Percentiles rank a stretch among this genome's conserved stretches.
Conservation (phyloP, 2,113 vertebrate species). For the Holacanthus passer region DNA sequence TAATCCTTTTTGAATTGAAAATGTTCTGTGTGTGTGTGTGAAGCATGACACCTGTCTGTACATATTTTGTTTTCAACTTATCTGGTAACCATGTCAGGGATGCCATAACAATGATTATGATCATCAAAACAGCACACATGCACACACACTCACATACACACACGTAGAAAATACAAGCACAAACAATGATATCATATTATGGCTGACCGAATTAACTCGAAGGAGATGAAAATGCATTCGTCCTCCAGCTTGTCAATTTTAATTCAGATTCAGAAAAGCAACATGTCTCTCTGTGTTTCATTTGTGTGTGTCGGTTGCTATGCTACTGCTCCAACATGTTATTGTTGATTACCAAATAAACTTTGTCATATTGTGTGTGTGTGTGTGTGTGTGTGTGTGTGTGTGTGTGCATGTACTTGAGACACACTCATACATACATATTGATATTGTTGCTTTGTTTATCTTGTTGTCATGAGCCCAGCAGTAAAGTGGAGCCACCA, state of each 20-base stretch:
- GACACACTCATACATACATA: constrained; percentile 19
- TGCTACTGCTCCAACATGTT: constrained; percentile 51
- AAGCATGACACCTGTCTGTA: constrained; percentile 24
- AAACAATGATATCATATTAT: constrained; percentile 51
- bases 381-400: constrained; percentile 14
- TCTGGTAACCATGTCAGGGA: constrained; percentile 61
- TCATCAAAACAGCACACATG: constrained; percentile 49
- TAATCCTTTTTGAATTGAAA: constrained; percentile 16
- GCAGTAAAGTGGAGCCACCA: constrained; percentile 39
- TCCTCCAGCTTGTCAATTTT: constrained; percentile 45
- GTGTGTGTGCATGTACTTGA: background rate
- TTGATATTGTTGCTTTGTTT: constrained; percentile 63
- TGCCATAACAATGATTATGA: constrained; percentile 54
- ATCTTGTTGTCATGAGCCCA: constrained; percentile 74
- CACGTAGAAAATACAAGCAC: constrained; percentile 13
- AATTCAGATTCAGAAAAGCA: constrained; percentile 39
- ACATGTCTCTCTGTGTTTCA: constrained; percentile 43
- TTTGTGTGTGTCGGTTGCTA: constrained; percentile 72
- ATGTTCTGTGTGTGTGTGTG: background rate
- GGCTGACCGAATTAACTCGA: constrained; percentile 32
- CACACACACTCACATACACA: constrained; percentile 11
- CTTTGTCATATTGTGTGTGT: constrained; percentile 30
- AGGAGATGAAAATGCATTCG: constrained; percentile 41
- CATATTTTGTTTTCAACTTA: constrained; percentile 54
- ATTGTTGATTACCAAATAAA: constrained; percentile 62